Evolutionary conservation across 2,797 vertebrate species (phyloP), one percentile per base, ranked within the genome.

Genomic region (Remorina albescens): DNA sequence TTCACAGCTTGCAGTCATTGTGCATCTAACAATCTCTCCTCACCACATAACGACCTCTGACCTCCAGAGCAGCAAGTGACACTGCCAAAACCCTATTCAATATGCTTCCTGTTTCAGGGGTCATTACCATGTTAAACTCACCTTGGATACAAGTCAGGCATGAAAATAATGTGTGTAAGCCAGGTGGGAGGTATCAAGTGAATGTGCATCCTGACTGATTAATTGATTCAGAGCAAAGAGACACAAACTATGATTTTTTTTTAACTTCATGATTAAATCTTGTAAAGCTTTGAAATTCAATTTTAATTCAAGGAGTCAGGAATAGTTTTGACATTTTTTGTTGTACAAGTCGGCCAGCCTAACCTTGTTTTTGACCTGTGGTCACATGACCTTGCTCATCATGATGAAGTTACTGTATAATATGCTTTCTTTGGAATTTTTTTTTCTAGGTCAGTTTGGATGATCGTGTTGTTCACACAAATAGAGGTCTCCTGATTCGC

Each of bases 401-500:
- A 12, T 67, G 3, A 50, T 53, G 19, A 39, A n/a, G n/a, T n/a
- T n/a, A n/a, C n/a, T n/a, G n/a, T 60, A 28, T 72, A 26, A 16
- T 11, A 54, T 8, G 9, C 8, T 5, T 19, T 34, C 30, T 30
- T 30, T 30, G 3, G 3, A 1, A 81, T 67, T 76, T 30, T 69
- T 53, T 59, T 64, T 8, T 47, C 4, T 87, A 99, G 98, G 91
- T 99, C 80, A 95, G 91, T 88, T 89, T 93, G 2, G 96, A 98
- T 0, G 98, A 99, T 55, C 95, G 97, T 6, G 88, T 98, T 16
- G 89, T 99, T 76, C 95, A 94, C 92, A 98, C 97, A 0, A 95
- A 96, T 57, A 94, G 96, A 0, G 97, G 98, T 41, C 93, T 99
- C 72, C 91, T 99, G 80, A 97, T 99, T 70, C 97, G 97, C 62